Base-by-base conservation (phyloP, 92 coral and sea anemone species). In the Anthopleura xanthogrammica region DNA sequence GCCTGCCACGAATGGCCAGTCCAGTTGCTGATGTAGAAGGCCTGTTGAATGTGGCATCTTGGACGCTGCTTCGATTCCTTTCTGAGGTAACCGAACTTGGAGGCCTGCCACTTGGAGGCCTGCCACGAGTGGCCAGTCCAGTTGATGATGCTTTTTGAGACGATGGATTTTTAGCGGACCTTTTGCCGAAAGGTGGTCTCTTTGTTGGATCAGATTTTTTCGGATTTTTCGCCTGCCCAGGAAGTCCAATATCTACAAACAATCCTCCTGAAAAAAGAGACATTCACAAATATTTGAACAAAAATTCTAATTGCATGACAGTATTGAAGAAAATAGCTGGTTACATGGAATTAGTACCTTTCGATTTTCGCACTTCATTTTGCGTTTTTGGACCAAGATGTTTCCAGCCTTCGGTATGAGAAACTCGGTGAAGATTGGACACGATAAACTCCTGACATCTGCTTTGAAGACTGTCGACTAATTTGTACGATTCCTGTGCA, bases 361-460 rank as follows among this genome's bases (percentile, higher is more conserved):
- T 75, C 74, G 92, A 87, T 85, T 91, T 87, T 43, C 75, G 85
- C 46, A 91, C 72, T 77, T 91, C 92, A 16, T 76, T 76, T 46
- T 88, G 92, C 5, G 90, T 91, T 7, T 73, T 62, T 40, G 81
- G 83, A 76, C 90, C 88, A 7, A 93, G 89, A 22, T 48, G 66
- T 42, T 43, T 81, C 98, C 98, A 93, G 24, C 94, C 95, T 12
- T 87, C 91, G 12, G 98, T 89, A 14, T 86, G 88, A 20, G 92
- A 79, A 23, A 93, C 98, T 41, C 92, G 93, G 36, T 87, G 91
- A n/a, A 93, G 86, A 82, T 93, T 93, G 60, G 84, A 89, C 14
- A 81, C 90, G 50, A 91, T 87, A 80, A 85, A 91, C 77, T 89
- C 88, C 54, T 81, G 80, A 20, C 98, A 93, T n/a, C 81, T 80